Conservation (phyloP, 1,140 invertebrate species). For the Adelges cooleyi region DNA sequence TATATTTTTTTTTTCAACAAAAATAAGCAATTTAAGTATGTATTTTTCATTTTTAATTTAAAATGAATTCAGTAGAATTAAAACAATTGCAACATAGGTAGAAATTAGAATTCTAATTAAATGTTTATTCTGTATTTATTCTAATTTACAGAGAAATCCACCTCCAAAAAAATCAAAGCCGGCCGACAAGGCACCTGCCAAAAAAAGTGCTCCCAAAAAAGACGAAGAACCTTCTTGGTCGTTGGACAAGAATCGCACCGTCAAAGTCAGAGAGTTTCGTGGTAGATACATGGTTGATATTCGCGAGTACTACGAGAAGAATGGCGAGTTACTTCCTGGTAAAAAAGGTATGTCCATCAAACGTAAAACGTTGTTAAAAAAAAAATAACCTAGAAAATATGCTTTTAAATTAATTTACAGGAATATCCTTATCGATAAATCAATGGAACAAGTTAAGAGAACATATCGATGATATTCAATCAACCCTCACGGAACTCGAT, state of each 20-base stretch:
- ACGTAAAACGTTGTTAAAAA: no score
- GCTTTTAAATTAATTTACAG: slow-evolving; percentile 10
- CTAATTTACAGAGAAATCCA: slow-evolving; percentile 28
- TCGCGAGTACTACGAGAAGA: slow-evolving; percentile 46
- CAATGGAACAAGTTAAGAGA: slow-evolving; percentile 32
- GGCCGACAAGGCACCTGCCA: neutral
- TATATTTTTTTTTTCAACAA: no score
- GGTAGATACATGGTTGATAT: slow-evolving; percentile 47
- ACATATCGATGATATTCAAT: slow-evolving; percentile 30
- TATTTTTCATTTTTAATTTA: neutral
- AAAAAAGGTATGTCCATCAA: slow-evolving; percentile 49
- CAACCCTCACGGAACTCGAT: no score
- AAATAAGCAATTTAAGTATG: no score
- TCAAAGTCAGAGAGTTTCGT: slow-evolving; percentile 45
- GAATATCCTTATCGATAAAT: slow-evolving; percentile 29
- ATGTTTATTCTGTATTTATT: neutral
- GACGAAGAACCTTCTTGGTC: slow-evolving; percentile 37
- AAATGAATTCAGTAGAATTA: neutral
- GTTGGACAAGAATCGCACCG: slow-evolving; percentile 42
- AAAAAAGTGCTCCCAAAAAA: slow-evolving; percentile 29
- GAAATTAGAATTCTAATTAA: no score
- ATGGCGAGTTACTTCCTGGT: slow-evolving; percentile 45
- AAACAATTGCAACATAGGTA: neutral
- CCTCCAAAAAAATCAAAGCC: slow-evolving; percentile 23
- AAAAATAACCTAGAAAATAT: neutral